Evolutionary conservation across 2,888 invertebrate species (phyloP).

Genomic region (Pristionchus maxplancki): DNA sequence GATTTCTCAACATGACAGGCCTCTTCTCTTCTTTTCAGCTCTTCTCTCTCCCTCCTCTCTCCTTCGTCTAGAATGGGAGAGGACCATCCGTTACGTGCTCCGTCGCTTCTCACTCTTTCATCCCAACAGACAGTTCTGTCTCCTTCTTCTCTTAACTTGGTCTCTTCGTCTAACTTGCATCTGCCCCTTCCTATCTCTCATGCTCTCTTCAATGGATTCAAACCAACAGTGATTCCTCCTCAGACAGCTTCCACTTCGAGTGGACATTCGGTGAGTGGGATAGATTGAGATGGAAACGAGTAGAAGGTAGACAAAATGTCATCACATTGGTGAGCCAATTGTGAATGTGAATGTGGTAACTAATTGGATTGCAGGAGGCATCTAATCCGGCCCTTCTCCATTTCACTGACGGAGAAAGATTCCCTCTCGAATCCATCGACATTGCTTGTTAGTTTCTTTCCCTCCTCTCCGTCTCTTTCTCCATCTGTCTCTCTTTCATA

Average conservation of each 20-base stretch:
- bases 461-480: neutral
- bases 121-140: slow-evolving; percentile 31
- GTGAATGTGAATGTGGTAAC: too few relatives aligned
- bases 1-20: neutral
- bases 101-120: slow-evolving; percentile 46
- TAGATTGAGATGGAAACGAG: neutral
- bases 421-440: slow-evolving; percentile 60
- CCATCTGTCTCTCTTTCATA: neutral
- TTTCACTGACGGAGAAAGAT: slow-evolving; percentile 55
- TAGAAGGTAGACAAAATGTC: neutral
- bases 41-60: slow-evolving; percentile 35
- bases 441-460: slow-evolving; percentile 57
- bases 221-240: slow-evolving; percentile 23
- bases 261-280: neutral
- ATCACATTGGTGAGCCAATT: too few relatives aligned
- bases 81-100: slow-evolving; percentile 32
- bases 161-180: slow-evolving; percentile 45
- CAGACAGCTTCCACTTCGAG: neutral
- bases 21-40: slow-evolving; percentile 26
- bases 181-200: slow-evolving; percentile 49
- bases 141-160: slow-evolving; percentile 51
- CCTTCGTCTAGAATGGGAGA: slow-evolving; percentile 43
- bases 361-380: slow-evolving; percentile 19
- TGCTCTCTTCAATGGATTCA: slow-evolving; percentile 27
- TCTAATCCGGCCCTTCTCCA: neutral